phyloP scores from a whole-genome alignment of 30 jellyfish, hydroid and myxozoan genomes.

The Hydractinia symbiolongicarpus region DNA sequence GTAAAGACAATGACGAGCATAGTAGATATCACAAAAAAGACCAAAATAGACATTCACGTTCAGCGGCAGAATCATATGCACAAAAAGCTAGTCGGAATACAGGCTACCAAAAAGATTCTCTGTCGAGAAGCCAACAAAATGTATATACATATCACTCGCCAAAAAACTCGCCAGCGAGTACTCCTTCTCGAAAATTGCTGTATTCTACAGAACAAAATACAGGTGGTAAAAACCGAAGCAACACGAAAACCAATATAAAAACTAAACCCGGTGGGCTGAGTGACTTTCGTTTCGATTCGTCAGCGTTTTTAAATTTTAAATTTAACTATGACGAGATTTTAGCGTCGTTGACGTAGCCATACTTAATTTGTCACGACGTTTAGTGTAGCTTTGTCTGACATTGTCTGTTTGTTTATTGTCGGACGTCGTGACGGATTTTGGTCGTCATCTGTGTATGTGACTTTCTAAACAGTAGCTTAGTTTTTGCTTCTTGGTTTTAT shows the following conservation, averaged over 20 bases:
- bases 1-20: neutral
- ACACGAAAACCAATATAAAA: neutral
- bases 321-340: constrained; percentile 42
- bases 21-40: neutral
- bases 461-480: too few relatives aligned
- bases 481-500: too few relatives aligned
- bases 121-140: neutral
- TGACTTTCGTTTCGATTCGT: constrained; percentile 45
- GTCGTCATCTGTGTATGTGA: too few relatives aligned
- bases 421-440: too few relatives aligned
- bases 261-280: neutral
- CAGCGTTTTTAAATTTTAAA: constrained; percentile 53
- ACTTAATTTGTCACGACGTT: too few relatives aligned
- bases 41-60: neutral
- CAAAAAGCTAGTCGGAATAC: constrained; percentile 1
- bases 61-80: constrained; percentile 2
- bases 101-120: neutral
- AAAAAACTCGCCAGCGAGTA: neutral
- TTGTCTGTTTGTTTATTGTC: too few relatives aligned
- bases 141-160: neutral
- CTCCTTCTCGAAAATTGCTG: neutral
- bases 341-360: constrained; percentile 12
- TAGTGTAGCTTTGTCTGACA: too few relatives aligned
- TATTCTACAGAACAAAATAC: neutral
- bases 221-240: neutral